Conservation (phyloP, 53 echinoderm and acorn worm species). For the Henricia sp. region DNA sequence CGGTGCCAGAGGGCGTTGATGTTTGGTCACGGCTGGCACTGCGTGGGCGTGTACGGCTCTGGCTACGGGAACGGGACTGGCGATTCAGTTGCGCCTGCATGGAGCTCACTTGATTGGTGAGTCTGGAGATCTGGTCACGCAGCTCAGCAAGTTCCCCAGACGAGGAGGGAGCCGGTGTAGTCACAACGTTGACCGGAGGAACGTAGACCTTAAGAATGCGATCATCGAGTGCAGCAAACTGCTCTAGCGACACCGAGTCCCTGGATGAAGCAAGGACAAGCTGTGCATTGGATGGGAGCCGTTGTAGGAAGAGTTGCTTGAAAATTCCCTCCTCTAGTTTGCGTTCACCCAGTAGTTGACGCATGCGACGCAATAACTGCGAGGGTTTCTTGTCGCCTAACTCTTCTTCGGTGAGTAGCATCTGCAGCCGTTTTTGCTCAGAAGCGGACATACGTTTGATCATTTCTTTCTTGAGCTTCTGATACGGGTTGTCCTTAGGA, state of each 20-base stretch:
- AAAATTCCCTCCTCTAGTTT: not conserved
- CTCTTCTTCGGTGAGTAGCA: conserved; percentile 16
- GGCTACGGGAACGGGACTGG: not conserved
- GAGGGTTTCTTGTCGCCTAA: too few species aligned
- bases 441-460: conserved; percentile 26
- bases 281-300: conserved; percentile 22
- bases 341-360: conserved; percentile 14
- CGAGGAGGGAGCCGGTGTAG: too few species aligned
- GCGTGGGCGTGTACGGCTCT: not conserved
- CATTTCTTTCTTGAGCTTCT: conserved; percentile 5
- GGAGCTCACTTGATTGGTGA: conserved; percentile 3
- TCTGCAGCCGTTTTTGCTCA: conserved; percentile 10
- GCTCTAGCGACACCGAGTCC: not conserved
- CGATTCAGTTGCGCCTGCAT: not conserved
- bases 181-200: not conserved
- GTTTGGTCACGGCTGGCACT: not conserved
- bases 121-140: not conserved
- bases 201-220: conserved; percentile 26
- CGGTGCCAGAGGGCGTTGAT: not conserved
- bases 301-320: conserved; percentile 32
- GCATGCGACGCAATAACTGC: too few species aligned
- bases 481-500: not conserved
- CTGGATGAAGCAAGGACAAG: conserved; percentile 32
- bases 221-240: conserved; percentile 9
- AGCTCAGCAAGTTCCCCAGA: too few species aligned